Conservation (phyloP, 2,888 invertebrate genomes). For the Carabus problematicus region DNA sequence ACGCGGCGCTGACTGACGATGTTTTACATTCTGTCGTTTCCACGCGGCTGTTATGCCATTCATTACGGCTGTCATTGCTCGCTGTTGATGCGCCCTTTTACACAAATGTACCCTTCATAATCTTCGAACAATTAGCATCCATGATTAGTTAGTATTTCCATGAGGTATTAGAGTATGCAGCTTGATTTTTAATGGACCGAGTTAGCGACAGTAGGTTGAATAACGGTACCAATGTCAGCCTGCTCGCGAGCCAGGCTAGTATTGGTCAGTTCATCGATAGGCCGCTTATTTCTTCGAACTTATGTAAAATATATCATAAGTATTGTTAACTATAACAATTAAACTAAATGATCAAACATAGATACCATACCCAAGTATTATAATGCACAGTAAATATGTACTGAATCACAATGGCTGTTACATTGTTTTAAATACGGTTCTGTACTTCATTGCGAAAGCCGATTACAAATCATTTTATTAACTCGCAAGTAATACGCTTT, state of each 20-base stretch:
- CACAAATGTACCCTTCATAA: background rate
- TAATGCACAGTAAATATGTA: too few relatives aligned
- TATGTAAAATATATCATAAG: too few relatives aligned
- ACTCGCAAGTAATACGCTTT: background rate
- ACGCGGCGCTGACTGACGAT: background rate
- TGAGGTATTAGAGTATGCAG: background rate
- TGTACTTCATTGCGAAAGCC: constrained; percentile 25
- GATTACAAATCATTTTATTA: constrained; percentile 35
- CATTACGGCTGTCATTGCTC: background rate
- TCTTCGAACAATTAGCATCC: too few relatives aligned
- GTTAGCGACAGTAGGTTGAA: constrained; percentile 34
- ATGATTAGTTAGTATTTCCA: too few relatives aligned
- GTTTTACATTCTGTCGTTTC: background rate
- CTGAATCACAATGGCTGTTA: too few relatives aligned
- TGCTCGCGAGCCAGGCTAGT: constrained; percentile 28
- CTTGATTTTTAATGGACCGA: constrained; percentile 32
- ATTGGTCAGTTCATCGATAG: background rate
- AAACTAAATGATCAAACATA: too few relatives aligned
- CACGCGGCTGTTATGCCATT: background rate
- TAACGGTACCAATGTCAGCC: constrained; percentile 32
- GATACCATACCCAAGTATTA: too few relatives aligned
- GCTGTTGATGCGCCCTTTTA: constrained; percentile 3
- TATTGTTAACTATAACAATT: too few relatives aligned
- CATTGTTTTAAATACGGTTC: constrained; percentile 11
- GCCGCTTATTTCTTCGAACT: too few relatives aligned